Evolutionary conservation across 2,113 vertebrate species (phyloP).

Genomic region (Centrocercus urophasianus): DNA sequence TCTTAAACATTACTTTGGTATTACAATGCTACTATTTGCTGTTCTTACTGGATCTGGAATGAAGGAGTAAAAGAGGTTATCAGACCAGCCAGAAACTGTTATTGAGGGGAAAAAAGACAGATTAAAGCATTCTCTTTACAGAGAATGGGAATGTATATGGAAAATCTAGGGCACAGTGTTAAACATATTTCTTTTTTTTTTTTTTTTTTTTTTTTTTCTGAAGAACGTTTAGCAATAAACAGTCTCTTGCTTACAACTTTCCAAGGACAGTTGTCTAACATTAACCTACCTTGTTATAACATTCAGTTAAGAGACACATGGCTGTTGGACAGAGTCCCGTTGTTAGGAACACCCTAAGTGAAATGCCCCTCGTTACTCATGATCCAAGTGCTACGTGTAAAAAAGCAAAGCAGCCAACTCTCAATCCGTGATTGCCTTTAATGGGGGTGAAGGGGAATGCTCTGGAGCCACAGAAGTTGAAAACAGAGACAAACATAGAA

Average conservation of each 20-base stretch:
- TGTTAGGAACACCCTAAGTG: slow-evolving; percentile 57
- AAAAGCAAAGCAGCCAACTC: slow-evolving; percentile 48
- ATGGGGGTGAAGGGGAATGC: slow-evolving; percentile 15
- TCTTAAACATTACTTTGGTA: not conserved
- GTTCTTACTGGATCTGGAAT: not conserved
- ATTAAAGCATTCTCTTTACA: slow-evolving; percentile 19
- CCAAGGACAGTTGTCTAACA: slow-evolving; percentile 67
- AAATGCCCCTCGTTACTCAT: slow-evolving; percentile 72
- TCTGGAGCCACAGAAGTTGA: slow-evolving; percentile 29
- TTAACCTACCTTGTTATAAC: slow-evolving; percentile 72
- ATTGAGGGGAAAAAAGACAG: slow-evolving; percentile 8
- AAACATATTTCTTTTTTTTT: slow-evolving; percentile 73
- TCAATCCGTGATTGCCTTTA: slow-evolving; percentile 63
- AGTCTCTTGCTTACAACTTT: slow-evolving; percentile 65
- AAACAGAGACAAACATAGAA: slow-evolving; percentile 75
- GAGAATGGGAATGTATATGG: not conserved
- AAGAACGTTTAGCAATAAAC: slow-evolving; percentile 69
- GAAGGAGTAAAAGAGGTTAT: not conserved
- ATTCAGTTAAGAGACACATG: slow-evolving; percentile 66
- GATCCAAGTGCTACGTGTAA: slow-evolving; percentile 39
- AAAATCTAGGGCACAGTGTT: slow-evolving; percentile 31
- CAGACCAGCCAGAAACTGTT: not conserved
- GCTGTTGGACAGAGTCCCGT: slow-evolving; percentile 50
- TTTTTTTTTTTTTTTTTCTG: slow-evolving; percentile 79
- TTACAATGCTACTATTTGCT: not conserved